phyloP scores from a whole-genome alignment of 2,888 invertebrate species.

The Dicyrtomina minuta region DNA sequence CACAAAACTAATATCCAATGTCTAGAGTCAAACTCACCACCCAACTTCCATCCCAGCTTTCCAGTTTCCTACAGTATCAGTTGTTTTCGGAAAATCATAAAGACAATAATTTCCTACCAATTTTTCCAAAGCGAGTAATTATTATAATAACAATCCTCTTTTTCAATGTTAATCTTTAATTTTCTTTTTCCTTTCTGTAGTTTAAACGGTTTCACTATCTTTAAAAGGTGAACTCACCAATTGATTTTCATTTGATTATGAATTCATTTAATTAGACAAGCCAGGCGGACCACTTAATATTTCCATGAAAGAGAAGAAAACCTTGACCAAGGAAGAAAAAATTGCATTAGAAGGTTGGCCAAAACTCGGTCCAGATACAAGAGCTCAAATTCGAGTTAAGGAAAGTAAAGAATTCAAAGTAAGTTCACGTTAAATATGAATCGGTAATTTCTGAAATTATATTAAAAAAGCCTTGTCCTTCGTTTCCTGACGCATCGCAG shows the following conservation, averaged over 20 bases:
- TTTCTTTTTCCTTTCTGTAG: neutral
- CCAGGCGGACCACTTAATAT: slow-evolving; percentile 35
- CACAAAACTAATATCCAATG: neutral
- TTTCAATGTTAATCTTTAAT: neutral
- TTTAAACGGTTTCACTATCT: neutral
- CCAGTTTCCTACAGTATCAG: neutral
- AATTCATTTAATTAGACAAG: slow-evolving; percentile 27
- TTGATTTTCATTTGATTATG: slow-evolving; percentile 6
- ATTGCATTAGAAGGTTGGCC: slow-evolving; percentile 86
- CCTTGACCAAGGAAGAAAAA: slow-evolving; percentile 77
- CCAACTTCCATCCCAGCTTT: no score
- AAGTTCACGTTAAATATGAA: slow-evolving; percentile 56
- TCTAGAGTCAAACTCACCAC: no score
- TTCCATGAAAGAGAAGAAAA: slow-evolving; percentile 64
- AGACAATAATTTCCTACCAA: neutral
- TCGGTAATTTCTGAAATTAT: no score
- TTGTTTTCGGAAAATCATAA: neutral
- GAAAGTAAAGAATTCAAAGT: slow-evolving; percentile 99
- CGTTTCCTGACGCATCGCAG: slow-evolving; percentile 24
- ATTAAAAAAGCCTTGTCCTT: no score
- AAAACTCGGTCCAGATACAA: slow-evolving; percentile 80
- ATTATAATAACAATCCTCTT: neutral
- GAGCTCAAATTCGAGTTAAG: slow-evolving; percentile 86
- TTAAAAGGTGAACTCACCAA: neutral
- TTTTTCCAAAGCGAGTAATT: neutral